phyloP scores from a whole-genome alignment of 2,797 vertebrate species.

The Menidia menidia region DNA sequence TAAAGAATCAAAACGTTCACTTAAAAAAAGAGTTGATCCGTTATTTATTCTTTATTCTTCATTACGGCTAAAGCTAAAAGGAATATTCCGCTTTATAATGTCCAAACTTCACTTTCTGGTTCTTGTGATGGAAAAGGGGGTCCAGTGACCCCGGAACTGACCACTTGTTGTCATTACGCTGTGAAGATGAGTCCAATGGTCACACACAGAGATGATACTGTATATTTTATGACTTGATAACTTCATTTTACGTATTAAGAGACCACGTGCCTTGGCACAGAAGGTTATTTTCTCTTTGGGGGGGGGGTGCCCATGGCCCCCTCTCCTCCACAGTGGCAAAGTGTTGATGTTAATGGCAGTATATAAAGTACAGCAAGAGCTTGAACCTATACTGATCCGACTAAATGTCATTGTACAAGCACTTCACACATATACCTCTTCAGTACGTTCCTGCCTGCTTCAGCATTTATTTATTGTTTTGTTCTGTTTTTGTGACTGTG shows the following conservation, averaged over 20 bases:
- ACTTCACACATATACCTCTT: slow-evolving; percentile 81
- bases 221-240: slow-evolving; percentile 20
- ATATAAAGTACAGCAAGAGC: slow-evolving; percentile 51
- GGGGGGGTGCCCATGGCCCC: neutral
- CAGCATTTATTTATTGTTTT: slow-evolving; percentile 74
- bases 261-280: slow-evolving; percentile 46
- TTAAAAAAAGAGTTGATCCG: neutral
- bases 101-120: neutral
- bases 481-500: slow-evolving; percentile 54
- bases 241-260: slow-evolving; percentile 24
- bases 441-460: slow-evolving; percentile 72
- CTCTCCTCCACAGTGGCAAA: slow-evolving; percentile 37
- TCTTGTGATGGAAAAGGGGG: slow-evolving; percentile 55
- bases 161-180: slow-evolving; percentile 24
- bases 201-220: slow-evolving; percentile 20
- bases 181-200: slow-evolving; percentile 33
- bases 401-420: slow-evolving; percentile 71
- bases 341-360: slow-evolving; percentile 50
- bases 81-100: neutral
- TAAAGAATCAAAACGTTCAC: neutral
- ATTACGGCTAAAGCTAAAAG: neutral
- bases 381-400: slow-evolving; percentile 55
- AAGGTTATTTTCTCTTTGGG: slow-evolving; percentile 6
- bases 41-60: neutral
- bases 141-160: slow-evolving; percentile 29